Conservation (phyloP, 2,113 vertebrate genomes). For the Emydocephalus ijimae region DNA sequence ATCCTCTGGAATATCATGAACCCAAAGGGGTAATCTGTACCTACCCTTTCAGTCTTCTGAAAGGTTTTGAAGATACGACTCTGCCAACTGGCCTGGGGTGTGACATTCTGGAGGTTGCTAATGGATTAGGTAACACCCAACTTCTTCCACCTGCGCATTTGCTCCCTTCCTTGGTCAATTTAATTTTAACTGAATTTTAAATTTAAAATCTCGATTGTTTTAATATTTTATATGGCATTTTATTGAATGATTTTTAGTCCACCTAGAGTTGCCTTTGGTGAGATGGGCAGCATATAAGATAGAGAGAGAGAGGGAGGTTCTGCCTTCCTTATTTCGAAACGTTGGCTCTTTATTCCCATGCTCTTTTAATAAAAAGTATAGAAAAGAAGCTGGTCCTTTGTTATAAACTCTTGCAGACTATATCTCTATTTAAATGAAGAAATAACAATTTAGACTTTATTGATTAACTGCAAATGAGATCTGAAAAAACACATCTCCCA, state of each 20-base stretch:
- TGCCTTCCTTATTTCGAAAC: neutral
- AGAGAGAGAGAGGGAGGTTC: too few species aligned
- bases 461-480: neutral
- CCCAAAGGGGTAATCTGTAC: neutral
- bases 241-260: neutral
- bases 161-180: neutral
- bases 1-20: neutral
- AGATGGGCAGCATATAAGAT: neutral
- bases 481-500: neutral
- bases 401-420: neutral
- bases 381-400: neutral
- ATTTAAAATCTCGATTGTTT: neutral
- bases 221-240: neutral
- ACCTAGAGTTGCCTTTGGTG: neutral
- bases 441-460: neutral
- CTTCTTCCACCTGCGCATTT: neutral
- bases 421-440: neutral
- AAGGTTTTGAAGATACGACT: neutral
- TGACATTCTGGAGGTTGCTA: neutral
- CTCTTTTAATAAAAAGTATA: neutral
- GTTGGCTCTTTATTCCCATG: neutral
- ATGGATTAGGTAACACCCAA: neutral
- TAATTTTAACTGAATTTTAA: neutral
- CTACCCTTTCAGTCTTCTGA: neutral
- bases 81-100: neutral